Evolutionary conservation across 2,797 vertebrate genomes (phyloP).

Genomic region (Tapirus indicus): DNA sequence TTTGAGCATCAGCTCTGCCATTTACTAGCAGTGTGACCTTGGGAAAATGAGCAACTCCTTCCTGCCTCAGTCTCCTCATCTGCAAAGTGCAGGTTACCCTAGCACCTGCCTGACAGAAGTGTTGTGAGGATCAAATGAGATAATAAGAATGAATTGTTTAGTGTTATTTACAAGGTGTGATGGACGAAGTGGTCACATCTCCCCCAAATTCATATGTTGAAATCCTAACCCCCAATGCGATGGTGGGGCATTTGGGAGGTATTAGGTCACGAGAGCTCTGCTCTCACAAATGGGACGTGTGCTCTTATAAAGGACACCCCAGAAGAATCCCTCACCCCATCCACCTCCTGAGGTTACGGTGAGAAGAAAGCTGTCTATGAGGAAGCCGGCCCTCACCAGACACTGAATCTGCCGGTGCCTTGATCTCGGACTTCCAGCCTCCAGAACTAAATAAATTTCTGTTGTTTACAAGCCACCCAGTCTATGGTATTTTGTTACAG

Average conservation of each 20-base stretch:
- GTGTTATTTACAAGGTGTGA: background rate
- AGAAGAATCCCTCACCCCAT: background rate
- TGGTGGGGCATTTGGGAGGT: background rate
- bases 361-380: background rate
- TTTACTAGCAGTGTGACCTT: background rate
- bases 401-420: background rate
- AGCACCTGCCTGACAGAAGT: no score
- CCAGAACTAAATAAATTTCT: background rate
- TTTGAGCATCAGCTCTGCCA: background rate
- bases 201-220: background rate
- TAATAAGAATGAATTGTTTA: background rate
- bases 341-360: accelerated
- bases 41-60: background rate
- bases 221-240: no score
- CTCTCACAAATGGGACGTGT: background rate
- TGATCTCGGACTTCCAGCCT: background rate
- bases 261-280: background rate
- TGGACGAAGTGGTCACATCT: no score
- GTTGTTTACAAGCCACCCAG: background rate
- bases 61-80: background rate
- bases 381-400: background rate
- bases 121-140: background rate
- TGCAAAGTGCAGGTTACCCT: background rate
- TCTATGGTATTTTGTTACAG: background rate
- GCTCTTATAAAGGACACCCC: background rate